These are phyloP conservation scores for Nomada fucata DNA, from an alignment of 2,888 invertebrate genomes.

Conservation along the genomic window DNA sequence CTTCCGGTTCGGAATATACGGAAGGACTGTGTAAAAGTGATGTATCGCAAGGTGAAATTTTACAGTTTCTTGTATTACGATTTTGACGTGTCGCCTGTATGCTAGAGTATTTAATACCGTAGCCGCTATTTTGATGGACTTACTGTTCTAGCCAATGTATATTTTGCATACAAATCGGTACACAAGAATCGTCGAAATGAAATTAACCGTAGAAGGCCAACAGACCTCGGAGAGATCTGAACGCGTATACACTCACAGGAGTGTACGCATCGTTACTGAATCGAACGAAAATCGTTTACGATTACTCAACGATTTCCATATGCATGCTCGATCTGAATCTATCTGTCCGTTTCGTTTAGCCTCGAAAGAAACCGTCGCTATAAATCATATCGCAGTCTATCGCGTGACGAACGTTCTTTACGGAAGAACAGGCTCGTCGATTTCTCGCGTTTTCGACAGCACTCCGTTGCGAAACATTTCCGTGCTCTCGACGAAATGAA, in stretches of 20 bases:
- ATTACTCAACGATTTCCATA: constrained; percentile 11
- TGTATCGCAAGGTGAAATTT: background rate
- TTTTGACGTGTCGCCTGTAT: too few relatives aligned
- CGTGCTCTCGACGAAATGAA: background rate
- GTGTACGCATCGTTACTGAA: background rate
- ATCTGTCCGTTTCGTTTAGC: background rate
- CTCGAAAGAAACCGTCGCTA: constrained; percentile 25
- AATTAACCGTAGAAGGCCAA: background rate
- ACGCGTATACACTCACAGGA: background rate
- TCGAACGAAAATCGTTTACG: background rate
- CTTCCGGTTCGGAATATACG: background rate
- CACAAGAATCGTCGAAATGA: background rate
- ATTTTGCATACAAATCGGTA: background rate
- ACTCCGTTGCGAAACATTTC: background rate
- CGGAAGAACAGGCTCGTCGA: background rate
- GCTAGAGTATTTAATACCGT: too few relatives aligned
- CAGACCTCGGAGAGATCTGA: too few relatives aligned
- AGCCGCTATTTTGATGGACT: too few relatives aligned
- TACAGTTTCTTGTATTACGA: too few relatives aligned
- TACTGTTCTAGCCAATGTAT: too few relatives aligned
- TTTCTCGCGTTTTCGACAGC: background rate
- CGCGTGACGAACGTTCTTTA: too few relatives aligned
- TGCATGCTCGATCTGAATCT: background rate
- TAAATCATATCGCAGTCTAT: constrained; percentile 4
- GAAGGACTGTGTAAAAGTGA: too few relatives aligned